A percentile compares a stretch with the other conserved stretches of the same genome.
Conservation (phyloP, 2,113 vertebrate genomes). For the Ceuthmochares aereus region DNA sequence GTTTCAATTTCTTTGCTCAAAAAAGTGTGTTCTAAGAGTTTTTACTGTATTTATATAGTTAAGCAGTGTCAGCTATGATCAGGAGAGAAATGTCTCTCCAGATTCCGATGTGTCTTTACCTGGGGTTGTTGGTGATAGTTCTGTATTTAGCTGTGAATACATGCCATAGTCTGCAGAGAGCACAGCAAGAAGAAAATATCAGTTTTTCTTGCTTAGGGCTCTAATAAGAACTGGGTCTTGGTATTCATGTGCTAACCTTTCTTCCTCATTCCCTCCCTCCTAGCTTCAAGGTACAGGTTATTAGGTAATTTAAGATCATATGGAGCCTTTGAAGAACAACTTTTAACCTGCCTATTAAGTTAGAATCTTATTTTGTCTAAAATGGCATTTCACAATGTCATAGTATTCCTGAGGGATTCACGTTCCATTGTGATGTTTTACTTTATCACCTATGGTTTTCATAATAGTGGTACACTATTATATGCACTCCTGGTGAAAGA, state of each 20-base stretch:
- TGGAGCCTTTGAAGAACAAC: neutral
- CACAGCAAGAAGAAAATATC: neutral
- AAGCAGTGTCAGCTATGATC: neutral
- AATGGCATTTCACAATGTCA: neutral
- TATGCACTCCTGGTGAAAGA: neutral
- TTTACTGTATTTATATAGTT: neutral
- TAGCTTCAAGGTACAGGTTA: neutral
- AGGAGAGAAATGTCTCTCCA: neutral
- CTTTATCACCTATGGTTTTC: neutral
- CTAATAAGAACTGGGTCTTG: neutral
- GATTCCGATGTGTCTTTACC: neutral
- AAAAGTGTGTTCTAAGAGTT: neutral
- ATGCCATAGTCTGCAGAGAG: neutral
- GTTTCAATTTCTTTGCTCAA: neutral
- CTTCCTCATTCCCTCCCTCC: too few relatives aligned
- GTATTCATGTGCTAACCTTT: neutral
- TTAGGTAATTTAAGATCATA: neutral
- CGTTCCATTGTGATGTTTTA: neutral
- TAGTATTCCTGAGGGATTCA: neutral
- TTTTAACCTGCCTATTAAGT: neutral
- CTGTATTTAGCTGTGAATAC: neutral
- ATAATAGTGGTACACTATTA: neutral
- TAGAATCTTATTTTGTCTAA: conserved; percentile 3
- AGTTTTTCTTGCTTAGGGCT: neutral
- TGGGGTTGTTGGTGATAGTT: neutral